phyloP scores from a whole-genome alignment of 2,888 invertebrate species.

The Galerucella pusilla region DNA sequence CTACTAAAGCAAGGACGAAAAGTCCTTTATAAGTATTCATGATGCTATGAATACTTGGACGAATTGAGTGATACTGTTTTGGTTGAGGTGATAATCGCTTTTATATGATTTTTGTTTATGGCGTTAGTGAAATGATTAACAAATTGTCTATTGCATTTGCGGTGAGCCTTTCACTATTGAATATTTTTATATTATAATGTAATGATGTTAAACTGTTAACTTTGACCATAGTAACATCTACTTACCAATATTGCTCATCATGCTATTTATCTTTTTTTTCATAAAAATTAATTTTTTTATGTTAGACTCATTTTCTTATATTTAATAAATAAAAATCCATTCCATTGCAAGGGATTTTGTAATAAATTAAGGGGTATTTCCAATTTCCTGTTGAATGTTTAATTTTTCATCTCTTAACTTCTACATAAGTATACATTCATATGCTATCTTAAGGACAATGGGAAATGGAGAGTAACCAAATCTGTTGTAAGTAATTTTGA shows the following conservation, averaged over 20 bases:
- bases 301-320: background rate
- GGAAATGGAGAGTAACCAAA: too few species aligned
- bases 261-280: background rate
- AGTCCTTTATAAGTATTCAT: constrained; percentile 74
- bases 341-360: too few species aligned
- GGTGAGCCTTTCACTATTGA: constrained; percentile 59
- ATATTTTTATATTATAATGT: constrained; percentile 52
- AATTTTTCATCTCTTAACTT: too few species aligned
- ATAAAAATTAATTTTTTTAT: background rate
- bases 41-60: constrained; percentile 45
- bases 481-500: too few species aligned
- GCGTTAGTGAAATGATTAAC: constrained; percentile 57
- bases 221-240: constrained; percentile 9
- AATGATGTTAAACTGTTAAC: constrained; percentile 45
- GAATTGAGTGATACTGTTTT: constrained; percentile 34
- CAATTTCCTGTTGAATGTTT: too few species aligned
- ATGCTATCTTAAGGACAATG: too few species aligned
- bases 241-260: background rate
- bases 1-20: constrained; percentile 73
- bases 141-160: constrained; percentile 61
- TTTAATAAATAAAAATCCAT: background rate
- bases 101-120: constrained; percentile 55
- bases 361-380: too few species aligned
- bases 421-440: too few species aligned
- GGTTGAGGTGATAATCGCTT: constrained; percentile 46